Evolutionary conservation across 2,888 invertebrate species (phyloP), one percentile per base, ranked within the genome.

Genomic region (Anorthoa munda): DNA sequence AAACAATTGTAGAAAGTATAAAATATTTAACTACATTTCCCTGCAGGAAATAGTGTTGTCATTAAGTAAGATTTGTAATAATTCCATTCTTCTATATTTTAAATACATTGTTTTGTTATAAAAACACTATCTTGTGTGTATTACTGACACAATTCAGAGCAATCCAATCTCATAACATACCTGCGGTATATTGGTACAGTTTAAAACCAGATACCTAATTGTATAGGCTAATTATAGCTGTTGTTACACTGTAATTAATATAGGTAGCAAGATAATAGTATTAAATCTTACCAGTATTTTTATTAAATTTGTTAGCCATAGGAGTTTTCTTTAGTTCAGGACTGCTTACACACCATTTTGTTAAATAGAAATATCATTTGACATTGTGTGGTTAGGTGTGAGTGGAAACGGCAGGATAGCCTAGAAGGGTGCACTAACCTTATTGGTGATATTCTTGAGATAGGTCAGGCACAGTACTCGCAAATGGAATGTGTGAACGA

Each of bases 151-250:
- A 70, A 39, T 67, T 60, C 58, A 11, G 17, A 65, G 46, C 46
- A 39, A 50, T 21, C 45, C 15, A 56, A 61, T 51, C 66, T 59
- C 21, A 31, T 48, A 75, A 56, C 63, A 60, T 65, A 59, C 21
- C 26, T 70, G 67, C 51, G 53, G 23, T 70, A 17, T 75, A 53
- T 81, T 66, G 45, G 39, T 60, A 75, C 56, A 48, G 64, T 58
- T 84, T 55, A 60, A 15, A 81, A 75, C 23, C 58, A 70, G 70
- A 67, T 53, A 61, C 56, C 50, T 81, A 67, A 80, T 61, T 64
- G 64, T 60, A 45, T 26, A n/a, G 0, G 9, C 21, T 51, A 65
- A 67, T 65, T 65, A 64, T 70, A 80, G 66, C 51, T 13, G 31
- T 46, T 13, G 26, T 26, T 26, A 58, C 21, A 61, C 26, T 67